Percentiles rank a stretch among this genome's conserved stretches.
Conservation (phyloP, 2,888 invertebrate species). For the Polyploca ridens region DNA sequence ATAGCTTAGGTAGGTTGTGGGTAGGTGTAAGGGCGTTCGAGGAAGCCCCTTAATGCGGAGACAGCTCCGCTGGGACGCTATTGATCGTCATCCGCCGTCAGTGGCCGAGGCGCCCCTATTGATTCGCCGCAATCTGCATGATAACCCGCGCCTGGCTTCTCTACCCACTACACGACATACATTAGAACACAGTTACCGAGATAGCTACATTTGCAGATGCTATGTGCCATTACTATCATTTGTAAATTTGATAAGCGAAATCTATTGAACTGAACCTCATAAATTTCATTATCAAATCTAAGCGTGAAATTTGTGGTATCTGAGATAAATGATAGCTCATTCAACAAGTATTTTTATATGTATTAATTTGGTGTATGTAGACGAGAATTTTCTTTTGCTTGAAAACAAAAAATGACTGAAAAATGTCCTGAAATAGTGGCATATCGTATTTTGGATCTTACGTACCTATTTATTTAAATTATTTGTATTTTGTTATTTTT, state of each 20-base stretch:
- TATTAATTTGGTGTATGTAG: no score
- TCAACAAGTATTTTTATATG: no score
- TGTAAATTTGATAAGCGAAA: neutral
- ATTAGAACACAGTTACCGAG: constrained; percentile 60
- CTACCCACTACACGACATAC: constrained; percentile 57
- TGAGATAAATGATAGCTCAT: neutral
- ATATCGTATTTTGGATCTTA: no score
- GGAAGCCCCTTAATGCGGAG: constrained; percentile 84
- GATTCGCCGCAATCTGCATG: constrained; percentile 85
- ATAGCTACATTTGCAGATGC: constrained; percentile 33
- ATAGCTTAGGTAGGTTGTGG: constrained; percentile 69
- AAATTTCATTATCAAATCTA: no score
- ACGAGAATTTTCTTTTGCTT: no score
- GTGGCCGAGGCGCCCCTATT: constrained; percentile 81
- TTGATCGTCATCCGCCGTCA: constrained; percentile 84
- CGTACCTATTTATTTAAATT: no score
- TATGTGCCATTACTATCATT: neutral
- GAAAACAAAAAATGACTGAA: no score
- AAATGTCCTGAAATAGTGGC: no score
- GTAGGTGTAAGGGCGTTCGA: constrained; percentile 81
- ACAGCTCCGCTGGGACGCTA: constrained; percentile 82
- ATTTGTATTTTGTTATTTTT: no score
- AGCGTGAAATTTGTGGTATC: neutral
- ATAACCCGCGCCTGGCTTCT: constrained; percentile 80
- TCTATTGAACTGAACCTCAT: neutral